phyloP scores from a whole-genome alignment of 2,113 vertebrate species.

The Notothenia coriiceps region DNA sequence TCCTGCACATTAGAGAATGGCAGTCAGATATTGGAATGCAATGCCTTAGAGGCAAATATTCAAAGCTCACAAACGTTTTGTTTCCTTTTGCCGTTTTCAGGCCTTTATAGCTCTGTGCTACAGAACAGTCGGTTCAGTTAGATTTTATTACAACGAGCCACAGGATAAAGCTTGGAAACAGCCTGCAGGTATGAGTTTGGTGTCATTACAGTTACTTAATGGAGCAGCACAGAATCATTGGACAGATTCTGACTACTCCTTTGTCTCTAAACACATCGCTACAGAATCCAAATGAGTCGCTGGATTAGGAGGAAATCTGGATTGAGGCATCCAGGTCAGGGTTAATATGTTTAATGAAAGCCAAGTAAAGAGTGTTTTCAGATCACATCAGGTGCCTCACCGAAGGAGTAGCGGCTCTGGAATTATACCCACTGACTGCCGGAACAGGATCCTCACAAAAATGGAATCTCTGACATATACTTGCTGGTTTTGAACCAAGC shows the following conservation, averaged over 20 bases:
- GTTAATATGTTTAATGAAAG: constrained; percentile 1
- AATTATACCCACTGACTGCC: constrained; percentile 28
- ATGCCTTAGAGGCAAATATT: not conserved
- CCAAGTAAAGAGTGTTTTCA: constrained; percentile 28
- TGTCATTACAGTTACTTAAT: constrained; percentile 19
- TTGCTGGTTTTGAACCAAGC: constrained; percentile 17
- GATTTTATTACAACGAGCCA: not conserved
- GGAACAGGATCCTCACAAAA: not conserved
- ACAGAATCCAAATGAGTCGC: not conserved
- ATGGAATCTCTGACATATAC: not conserved
- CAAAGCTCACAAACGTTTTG: not conserved
- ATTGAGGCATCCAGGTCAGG: not conserved
- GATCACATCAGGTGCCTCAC: not conserved
- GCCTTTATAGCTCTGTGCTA: not conserved
- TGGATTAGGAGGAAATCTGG: constrained; percentile 1
- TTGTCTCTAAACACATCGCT: not conserved
- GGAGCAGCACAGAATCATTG: constrained; percentile 23
- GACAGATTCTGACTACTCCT: not conserved
- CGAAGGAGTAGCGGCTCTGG: constrained; percentile 46
- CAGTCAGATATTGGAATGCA: constrained; percentile 20
- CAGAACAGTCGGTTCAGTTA: not conserved
- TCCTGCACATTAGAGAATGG: constrained; percentile 34
- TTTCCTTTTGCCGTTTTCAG: not conserved
- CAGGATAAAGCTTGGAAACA: constrained; percentile 16
- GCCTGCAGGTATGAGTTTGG: constrained; percentile 38